phyloP scores from a whole-genome alignment of 2,113 vertebrate species.

The Amia ocellicauda region DNA sequence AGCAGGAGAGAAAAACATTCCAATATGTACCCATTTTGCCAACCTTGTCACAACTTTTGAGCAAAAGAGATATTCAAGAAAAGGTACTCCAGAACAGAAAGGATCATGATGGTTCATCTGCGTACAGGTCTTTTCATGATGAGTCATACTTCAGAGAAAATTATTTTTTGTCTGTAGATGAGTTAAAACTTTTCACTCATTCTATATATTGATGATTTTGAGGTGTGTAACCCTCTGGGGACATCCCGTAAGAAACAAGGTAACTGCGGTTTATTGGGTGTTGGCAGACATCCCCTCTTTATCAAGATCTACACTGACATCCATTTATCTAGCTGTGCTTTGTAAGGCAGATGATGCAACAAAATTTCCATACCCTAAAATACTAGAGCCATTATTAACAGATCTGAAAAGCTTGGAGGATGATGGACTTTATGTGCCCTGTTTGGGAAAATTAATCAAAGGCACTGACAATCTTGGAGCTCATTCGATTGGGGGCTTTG shows the following conservation, averaged over 20 bases:
- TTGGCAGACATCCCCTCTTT: constrained; percentile 21
- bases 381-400: constrained; percentile 30
- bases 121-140: constrained; percentile 20
- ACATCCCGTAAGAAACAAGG: no score
- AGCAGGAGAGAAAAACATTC: constrained; percentile 14
- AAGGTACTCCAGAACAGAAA: constrained; percentile 22
- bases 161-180: constrained; percentile 21
- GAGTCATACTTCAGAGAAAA: constrained; percentile 23
- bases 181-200: constrained; percentile 23
- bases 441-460: constrained; percentile 29
- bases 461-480: constrained; percentile 38
- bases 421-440: constrained; percentile 25
- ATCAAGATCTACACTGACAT: constrained; percentile 32
- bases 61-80: constrained; percentile 16
- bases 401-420: constrained; percentile 40
- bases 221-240: no score
- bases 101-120: constrained; percentile 11
- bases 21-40: constrained; percentile 28
- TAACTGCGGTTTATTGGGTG: constrained; percentile 32
- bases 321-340: constrained; percentile 31
- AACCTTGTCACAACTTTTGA: constrained; percentile 20
- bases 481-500: constrained; percentile 31
- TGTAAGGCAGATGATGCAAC: constrained; percentile 28
- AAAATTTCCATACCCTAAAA: constrained; percentile 15
- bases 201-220: constrained; percentile 19